Evolutionary conservation across 2,113 vertebrate genomes (phyloP).

Genomic region (Caranx ignobilis): DNA sequence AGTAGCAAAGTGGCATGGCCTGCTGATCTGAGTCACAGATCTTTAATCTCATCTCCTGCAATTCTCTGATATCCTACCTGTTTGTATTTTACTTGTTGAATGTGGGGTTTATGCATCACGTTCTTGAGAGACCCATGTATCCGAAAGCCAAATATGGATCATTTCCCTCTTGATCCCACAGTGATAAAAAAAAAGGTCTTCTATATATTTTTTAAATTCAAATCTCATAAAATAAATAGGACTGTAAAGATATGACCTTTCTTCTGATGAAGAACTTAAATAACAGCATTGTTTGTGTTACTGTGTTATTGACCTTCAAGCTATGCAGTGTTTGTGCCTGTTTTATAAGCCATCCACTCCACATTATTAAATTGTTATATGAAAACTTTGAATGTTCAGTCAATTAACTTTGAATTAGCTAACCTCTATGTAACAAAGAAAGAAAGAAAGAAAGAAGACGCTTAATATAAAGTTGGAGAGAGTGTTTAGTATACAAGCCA

Average conservation of each 20-base stretch:
- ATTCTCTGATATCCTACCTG: neutral
- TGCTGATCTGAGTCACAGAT: constrained; percentile 62
- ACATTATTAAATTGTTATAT: neutral
- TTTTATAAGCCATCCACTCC: neutral
- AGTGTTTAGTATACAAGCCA: too few relatives aligned
- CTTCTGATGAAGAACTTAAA: neutral
- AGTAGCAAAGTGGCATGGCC: constrained; percentile 84
- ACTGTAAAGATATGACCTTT: neutral
- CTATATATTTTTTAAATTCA: neutral
- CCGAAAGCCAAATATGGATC: neutral
- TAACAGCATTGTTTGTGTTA: neutral
- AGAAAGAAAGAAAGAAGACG: too few relatives aligned
- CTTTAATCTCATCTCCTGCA: neutral
- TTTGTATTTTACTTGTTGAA: neutral
- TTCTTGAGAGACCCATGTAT: neutral
- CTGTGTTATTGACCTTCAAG: neutral
- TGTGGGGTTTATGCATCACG: neutral
- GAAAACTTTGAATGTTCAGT: neutral
- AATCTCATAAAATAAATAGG: neutral
- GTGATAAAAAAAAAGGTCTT: neutral
- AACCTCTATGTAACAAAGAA: neutral
- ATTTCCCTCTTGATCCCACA: neutral
- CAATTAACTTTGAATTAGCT: neutral
- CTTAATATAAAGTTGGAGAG: too few relatives aligned
- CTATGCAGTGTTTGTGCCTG: neutral